A percentile compares a stretch with the other conserved stretches of the same genome.
phyloP scores from a whole-genome alignment of 2,797 vertebrate species.

The Avahi laniger region DNA sequence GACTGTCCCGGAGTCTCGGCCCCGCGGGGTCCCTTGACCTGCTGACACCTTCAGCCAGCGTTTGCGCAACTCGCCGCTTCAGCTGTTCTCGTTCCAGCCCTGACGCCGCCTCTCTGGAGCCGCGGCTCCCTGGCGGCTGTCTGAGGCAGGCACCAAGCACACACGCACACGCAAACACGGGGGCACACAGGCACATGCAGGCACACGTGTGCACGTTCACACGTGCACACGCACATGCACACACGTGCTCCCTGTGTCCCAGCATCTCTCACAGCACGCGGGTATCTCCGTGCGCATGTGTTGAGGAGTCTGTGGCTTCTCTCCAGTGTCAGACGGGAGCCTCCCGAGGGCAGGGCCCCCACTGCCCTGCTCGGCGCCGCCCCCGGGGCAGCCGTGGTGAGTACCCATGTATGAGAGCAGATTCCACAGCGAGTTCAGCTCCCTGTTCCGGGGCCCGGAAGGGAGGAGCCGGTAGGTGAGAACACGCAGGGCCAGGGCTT shows the following conservation, averaged over 20 bases:
- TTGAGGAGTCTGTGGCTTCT: background rate
- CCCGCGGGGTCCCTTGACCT: background rate
- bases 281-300: background rate
- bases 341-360: background rate
- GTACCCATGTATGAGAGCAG: too few relatives aligned
- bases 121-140: background rate
- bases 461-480: too few relatives aligned
- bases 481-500: too few relatives aligned
- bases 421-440: background rate
- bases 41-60: background rate
- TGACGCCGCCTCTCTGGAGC: background rate
- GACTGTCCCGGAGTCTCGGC: accelerated
- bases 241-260: background rate
- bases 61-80: background rate
- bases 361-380: too few relatives aligned
- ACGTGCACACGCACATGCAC: too few relatives aligned
- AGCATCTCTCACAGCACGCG: background rate
- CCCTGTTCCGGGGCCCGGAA: background rate
- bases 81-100: background rate
- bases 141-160: background rate
- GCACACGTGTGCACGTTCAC: too few relatives aligned
- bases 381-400: background rate
- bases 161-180: background rate
- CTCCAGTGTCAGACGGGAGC: background rate
- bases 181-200: too few relatives aligned